A percentile compares a stretch with the other conserved stretches of the same genome.
Conservation (phyloP, 2,113 vertebrate species). For the Perca flavescens region DNA sequence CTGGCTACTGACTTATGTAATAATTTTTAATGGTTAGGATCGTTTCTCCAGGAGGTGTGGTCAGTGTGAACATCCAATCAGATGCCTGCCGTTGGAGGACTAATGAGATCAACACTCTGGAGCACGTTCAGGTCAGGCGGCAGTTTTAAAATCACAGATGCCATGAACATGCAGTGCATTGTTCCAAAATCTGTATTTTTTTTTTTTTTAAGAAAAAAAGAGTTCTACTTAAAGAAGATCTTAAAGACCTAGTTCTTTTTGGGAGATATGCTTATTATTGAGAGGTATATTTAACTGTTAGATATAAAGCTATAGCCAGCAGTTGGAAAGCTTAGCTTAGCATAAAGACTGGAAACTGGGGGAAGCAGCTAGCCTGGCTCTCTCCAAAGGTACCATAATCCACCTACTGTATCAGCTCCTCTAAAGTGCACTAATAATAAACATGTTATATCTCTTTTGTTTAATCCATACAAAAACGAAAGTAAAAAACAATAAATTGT, state of each 20-base stretch:
- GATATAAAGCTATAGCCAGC: neutral
- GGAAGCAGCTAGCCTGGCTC: neutral
- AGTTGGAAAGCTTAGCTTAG: neutral
- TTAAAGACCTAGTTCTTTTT: neutral
- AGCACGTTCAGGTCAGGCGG: constrained; percentile 77
- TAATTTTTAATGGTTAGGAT: constrained; percentile 60
- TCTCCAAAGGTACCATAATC: too few relatives aligned
- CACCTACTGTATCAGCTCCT: neutral
- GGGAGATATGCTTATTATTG: neutral
- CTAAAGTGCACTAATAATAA: neutral
- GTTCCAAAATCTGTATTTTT: neutral
- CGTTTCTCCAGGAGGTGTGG: constrained; percentile 63
- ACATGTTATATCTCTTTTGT: neutral
- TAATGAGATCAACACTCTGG: constrained; percentile 79
- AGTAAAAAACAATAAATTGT: neutral
- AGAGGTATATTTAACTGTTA: too few relatives aligned
- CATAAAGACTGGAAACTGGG: neutral
- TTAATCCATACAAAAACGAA: neutral
- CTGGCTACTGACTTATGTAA: constrained; percentile 8
- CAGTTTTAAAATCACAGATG: neutral
- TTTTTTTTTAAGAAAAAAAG: neutral
- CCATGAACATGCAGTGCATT: neutral
- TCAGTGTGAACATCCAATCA: constrained; percentile 71
- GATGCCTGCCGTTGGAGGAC: constrained; percentile 72
- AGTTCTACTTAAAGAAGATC: neutral